Evolutionary conservation across 2,113 vertebrate species (phyloP), one percentile per base, ranked within the genome.

Genomic region (Cyphotilapia sp.): DNA sequence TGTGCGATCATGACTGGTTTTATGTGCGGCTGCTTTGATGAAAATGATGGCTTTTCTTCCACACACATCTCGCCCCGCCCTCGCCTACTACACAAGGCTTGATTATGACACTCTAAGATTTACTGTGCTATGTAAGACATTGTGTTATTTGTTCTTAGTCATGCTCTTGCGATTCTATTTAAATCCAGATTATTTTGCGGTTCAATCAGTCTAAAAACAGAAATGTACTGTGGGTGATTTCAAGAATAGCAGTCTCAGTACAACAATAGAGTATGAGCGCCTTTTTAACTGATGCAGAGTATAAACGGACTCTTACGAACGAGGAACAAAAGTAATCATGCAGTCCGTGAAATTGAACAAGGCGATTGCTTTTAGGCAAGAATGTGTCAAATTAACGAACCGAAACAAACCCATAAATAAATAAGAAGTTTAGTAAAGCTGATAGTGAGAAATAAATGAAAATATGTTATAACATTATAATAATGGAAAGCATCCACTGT

Each of bases 121-220:
- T 83, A 47, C 74, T 76, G 80, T 80, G 85, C 81, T 45, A 6
- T 87, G 80, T 92, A 89, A 93, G 87, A 88, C 82, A 63, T 49
- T 53, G 81, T 80, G 85, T 29, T 87, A 81, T 91, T 88, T 89
- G 88, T 88, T 91, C 84, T 88, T 31, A 40, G 80, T 63, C 83
- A 4, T 85, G 76, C 82, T 86, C 57, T 71, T 85, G 89, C 35
- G 42, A 80, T 88, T 90, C 92, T 93, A 90, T 94, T 95, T 94
- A 91, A 91, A 87, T 92, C 85, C 49, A 85, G 78, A 92, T 95
- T 88, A 93, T 90, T 91, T 93, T 86, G 47, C 33, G 74, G 56
- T 86, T 87, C 85, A 85, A 61, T 92, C 84, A 19, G 66, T 76
- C 91, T 91, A 94, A 92, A 94, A 94, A 89, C 86, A 93, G 88